Base-by-base conservation (phyloP, 2,797 vertebrate genomes). In the Sebastes iracundus region DNA sequence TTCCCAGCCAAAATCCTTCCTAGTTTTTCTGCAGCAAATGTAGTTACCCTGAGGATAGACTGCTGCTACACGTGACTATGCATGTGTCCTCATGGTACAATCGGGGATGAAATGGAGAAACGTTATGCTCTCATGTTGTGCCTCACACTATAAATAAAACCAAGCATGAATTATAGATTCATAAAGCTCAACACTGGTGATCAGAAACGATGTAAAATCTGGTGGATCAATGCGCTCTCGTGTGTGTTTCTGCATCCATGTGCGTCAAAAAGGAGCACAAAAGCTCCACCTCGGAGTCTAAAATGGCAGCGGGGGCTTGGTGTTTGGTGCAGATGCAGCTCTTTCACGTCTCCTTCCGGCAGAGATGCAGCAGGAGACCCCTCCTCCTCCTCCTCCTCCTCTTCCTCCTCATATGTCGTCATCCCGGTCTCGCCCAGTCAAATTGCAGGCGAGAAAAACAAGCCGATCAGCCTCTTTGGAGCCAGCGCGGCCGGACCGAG, bases 81-180 rank as follows among this genome's bases (percentile, higher is more conserved):
- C 62, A 42, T 64, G 14, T 4, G 13, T 18, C 9, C 25, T 23
- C 4, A 27, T 63, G 42, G 12, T 53, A 23, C 63, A 62, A 38
- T 12, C 6, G 28, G 25, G 33, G 62, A 42, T 30, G 75, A 80
- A 87, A 87, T 84, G 80, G 80, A 78, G 86, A 77, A 11, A 20
- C 55, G 10, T 42, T 2, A 5, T 22, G 9, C 22, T 9, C 25
- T 64, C 46, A 20, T 63, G 60, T 80, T 80, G 59, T 75, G 23
- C 42, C 16, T 46, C 42, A 46, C 16, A 18, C 42, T 10, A 10
- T 30, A 27, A 4, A 12, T 9, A 10, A 10, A 35, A 10, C 1
- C 12, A 3, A 3, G 1, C 14, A 7, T 18, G 14, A 8, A 2
- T 18, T 18, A 53, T n/a, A 8, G 4, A n/a, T 4, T 3, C 2